phyloP scores from a whole-genome alignment of 2,888 invertebrate species.

The Phymatocera aterrima region DNA sequence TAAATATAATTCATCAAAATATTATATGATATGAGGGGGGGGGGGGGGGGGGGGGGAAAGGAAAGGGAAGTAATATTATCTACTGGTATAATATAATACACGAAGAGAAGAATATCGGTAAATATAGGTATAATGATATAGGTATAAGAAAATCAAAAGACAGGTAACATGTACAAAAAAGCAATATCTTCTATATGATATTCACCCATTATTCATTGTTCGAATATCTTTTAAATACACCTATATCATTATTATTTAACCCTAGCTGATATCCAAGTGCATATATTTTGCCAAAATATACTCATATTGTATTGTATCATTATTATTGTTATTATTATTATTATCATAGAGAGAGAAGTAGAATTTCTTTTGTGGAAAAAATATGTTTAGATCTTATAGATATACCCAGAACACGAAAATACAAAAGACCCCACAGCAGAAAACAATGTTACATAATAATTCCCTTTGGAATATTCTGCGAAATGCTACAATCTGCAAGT shows the following conservation, averaged over 20 bases:
- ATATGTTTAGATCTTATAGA: slow-evolving; percentile 41
- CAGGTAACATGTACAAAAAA: slow-evolving; percentile 66
- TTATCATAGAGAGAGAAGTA: not conserved
- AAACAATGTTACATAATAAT: not conserved
- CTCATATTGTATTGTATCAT: too few species aligned
- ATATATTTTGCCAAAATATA: slow-evolving; percentile 38
- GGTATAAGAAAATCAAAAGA: slow-evolving; percentile 47
- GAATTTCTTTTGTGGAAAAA: slow-evolving; percentile 22
- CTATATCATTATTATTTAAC: slow-evolving; percentile 11
- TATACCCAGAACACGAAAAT: slow-evolving; percentile 8
- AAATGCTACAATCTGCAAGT: slow-evolving; percentile 14
- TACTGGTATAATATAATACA: not conserved
- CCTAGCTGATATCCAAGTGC: slow-evolving; percentile 32
- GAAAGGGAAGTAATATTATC: too few species aligned
- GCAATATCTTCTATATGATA: slow-evolving; percentile 60
- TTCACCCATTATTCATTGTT: too few species aligned
- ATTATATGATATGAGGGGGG: slow-evolving; percentile 11
- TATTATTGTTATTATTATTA: too few species aligned
- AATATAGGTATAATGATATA: not conserved
- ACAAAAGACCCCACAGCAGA: not conserved
- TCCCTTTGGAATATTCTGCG: not conserved
- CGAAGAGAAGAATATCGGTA: slow-evolving; percentile 11
- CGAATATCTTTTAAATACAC: slow-evolving; percentile 8
- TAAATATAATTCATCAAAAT: slow-evolving; percentile 20
- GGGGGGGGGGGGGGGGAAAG: too few species aligned